These are phyloP conservation scores for Hypercompe scribonia DNA, from an alignment of 2,888 invertebrate species.

Conservation along the genomic window DNA sequence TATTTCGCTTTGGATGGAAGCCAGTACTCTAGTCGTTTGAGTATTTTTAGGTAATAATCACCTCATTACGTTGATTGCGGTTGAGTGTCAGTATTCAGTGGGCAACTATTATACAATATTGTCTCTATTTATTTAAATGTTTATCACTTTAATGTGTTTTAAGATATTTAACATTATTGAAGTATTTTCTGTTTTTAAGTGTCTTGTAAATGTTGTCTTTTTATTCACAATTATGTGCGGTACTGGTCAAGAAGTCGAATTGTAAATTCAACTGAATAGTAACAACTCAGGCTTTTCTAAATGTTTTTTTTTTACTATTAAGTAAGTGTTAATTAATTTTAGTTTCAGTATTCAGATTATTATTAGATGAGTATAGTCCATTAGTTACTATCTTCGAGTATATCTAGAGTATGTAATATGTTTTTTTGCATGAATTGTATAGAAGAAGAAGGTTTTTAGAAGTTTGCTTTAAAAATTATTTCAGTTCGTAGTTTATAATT, in stretches of 20 bases:
- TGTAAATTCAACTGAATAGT: background rate
- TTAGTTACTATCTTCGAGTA: too few species aligned
- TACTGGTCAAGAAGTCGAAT: background rate
- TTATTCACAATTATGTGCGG: background rate
- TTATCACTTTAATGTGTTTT: background rate
- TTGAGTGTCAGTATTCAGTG: slow-evolving; percentile 49
- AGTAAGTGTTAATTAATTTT: too few species aligned
- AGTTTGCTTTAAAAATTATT: too few species aligned
- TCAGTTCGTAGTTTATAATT: too few species aligned
- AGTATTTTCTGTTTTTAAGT: background rate
- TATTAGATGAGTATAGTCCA: too few species aligned
- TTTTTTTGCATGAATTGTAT: too few species aligned
- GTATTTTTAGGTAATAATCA: slow-evolving; percentile 72
- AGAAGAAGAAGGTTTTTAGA: too few species aligned
- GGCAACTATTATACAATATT: slow-evolving; percentile 12
- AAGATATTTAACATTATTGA: background rate
- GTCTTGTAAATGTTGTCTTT: background rate
- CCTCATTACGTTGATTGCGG: slow-evolving; percentile 62
- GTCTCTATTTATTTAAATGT: background rate
- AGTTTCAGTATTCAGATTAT: too few species aligned
- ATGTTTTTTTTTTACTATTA: background rate
- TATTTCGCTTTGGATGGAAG: slow-evolving; percentile 57
- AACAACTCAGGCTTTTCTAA: background rate
- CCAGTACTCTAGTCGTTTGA: slow-evolving; percentile 62
- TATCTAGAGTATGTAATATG: too few species aligned